These are phyloP conservation scores for Aricia agestis DNA, from an alignment of 1,140 invertebrate genomes.

Conservation along the genomic window DNA sequence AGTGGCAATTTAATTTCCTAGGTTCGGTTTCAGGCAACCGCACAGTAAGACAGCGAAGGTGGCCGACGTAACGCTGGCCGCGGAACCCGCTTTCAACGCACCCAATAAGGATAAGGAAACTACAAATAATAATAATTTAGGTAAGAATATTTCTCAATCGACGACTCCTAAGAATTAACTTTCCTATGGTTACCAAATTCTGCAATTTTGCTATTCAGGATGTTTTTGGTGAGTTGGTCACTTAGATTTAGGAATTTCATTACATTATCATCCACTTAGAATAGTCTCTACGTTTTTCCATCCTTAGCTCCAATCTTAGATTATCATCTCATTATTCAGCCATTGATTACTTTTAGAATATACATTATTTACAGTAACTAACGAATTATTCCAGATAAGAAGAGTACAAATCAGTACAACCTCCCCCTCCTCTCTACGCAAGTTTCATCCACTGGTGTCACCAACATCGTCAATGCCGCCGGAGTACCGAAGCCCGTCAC, in stretches of 20 bases:
- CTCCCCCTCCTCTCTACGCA: constrained; percentile 50
- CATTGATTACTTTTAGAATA: no score
- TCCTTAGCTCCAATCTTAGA: no score
- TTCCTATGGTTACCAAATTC: no score
- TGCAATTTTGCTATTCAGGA: no score
- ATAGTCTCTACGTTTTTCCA: no score
- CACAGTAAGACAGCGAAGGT: constrained; percentile 72
- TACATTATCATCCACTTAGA: no score
- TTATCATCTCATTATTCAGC: no score
- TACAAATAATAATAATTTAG: constrained; percentile 64
- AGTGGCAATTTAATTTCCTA: constrained; percentile 54
- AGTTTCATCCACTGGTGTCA: constrained; percentile 50
- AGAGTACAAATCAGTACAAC: constrained; percentile 50
- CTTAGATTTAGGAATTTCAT: no score
- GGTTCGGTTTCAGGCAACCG: constrained; percentile 75
- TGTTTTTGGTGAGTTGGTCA: no score
- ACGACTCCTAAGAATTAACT: no score
- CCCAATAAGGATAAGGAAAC: constrained; percentile 61
- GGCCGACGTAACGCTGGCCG: constrained; percentile 62
- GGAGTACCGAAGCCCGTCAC: constrained; percentile 61
- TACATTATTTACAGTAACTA: no score
- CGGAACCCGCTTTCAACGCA: constrained; percentile 64
- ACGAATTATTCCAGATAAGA: constrained; percentile 60
- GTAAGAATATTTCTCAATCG: constrained; percentile 34
- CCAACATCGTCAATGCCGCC: constrained; percentile 49